Evolutionary conservation across 2,797 vertebrate species (phyloP), one percentile per base, ranked within the genome.

Genomic region (Sphaeramia orbicularis): DNA sequence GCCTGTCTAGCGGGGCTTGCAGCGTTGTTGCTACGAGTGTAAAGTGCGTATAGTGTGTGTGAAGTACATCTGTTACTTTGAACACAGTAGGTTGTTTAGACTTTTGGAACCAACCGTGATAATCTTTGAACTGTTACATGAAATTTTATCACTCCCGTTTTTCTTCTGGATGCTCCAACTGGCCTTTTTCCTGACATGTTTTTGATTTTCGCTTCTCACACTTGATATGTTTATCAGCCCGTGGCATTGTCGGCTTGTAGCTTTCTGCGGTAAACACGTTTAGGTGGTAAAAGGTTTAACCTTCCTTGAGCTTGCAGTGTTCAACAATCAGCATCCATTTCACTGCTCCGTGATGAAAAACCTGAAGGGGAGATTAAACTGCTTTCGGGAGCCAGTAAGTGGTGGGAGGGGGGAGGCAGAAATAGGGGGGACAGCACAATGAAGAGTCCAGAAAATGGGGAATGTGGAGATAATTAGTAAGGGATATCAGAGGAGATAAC

Each of bases 381-480:
- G 35, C 48, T 72, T 82, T 54, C 61, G 35, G 60, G 68, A 53
- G 59, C 16, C 16, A 27, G 61, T 48, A 66, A 69, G 74, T 57
- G 41, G 54, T 56, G 21, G 41, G 2, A 30, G 15, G 11, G 42
- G 41, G 41, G 32, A 27, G 32, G 6, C 4, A 15, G 40, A 8
- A 1, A 4, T 5, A 15, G 12, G 2, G 30, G 24, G 3, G 8
- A 21, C 19, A 4, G 70, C 54, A 62, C 41, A 71, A 74, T 71
- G 61, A 67, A 60, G 48, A 72, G 69, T 61, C 47, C 12, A 58
- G 55, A 56, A 71, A 84, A 67, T 40, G 30, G 10, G n/a, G 12
- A 63, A 80, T 55, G 56, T 47, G 40, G 48, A 74, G 74, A 74
- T 83, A 73, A 89, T 82, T 81, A 78, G 45, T 11, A 41, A 60